Conservation (phyloP, 2,888 invertebrate genomes). For the Syrphus vitripennis region DNA sequence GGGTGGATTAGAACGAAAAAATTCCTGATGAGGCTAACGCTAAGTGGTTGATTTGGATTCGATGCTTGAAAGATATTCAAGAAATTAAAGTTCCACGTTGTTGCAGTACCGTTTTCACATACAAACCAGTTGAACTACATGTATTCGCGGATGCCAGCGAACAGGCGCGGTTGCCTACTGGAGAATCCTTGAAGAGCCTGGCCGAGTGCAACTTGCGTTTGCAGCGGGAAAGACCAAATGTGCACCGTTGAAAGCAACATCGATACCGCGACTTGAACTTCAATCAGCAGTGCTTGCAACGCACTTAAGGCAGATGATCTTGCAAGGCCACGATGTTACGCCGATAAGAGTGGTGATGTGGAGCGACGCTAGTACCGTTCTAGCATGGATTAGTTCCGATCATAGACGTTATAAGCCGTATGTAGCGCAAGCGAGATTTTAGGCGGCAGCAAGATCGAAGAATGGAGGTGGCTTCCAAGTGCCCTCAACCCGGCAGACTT, state of each 20-base stretch:
- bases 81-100: constrained; percentile 50
- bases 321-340: constrained; percentile 5
- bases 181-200: constrained; percentile 20
- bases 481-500: constrained; percentile 27
- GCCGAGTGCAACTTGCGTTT: constrained; percentile 14
- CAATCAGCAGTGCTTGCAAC: constrained; percentile 27
- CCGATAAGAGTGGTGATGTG: constrained; percentile 11
- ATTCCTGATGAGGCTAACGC: constrained; percentile 35
- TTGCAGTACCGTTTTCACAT: constrained; percentile 9
- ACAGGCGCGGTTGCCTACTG: constrained; percentile 60
- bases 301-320: background rate
- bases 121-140: constrained; percentile 37
- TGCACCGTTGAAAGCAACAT: constrained; percentile 23
- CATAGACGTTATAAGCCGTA: constrained; percentile 62
- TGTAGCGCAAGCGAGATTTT: constrained; percentile 43
- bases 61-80: constrained; percentile 24
- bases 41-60: constrained; percentile 17
- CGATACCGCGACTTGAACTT: constrained; percentile 27
- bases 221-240: constrained; percentile 25
- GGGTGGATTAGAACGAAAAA: constrained; percentile 46
- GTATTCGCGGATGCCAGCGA: constrained; percentile 62
- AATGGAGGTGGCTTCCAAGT: constrained; percentile 68
- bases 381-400: constrained; percentile 72
- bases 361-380: constrained; percentile 1
- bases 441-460: constrained; percentile 17